phyloP scores from a whole-genome alignment of 1,140 invertebrate species.

The Maconellicoccus hirsutus region DNA sequence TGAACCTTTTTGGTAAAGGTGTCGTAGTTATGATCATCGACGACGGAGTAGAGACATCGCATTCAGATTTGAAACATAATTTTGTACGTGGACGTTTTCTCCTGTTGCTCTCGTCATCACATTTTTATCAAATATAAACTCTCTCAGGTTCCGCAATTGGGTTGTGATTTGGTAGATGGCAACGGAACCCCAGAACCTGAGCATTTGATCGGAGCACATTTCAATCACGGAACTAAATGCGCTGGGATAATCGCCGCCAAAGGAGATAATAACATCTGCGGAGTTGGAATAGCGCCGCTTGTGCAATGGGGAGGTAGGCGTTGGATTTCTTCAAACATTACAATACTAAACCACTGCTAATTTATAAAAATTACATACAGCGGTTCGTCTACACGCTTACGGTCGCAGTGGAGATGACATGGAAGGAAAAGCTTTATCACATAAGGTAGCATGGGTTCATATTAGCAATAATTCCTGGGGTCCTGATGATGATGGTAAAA shows the following conservation, averaged over 20 bases:
- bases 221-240: slow-evolving; percentile 70
- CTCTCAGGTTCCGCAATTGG: slow-evolving; percentile 64
- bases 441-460: slow-evolving; percentile 53
- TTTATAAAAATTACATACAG: no score
- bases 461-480: slow-evolving; percentile 91
- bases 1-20: slow-evolving; percentile 63
- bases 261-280: slow-evolving; percentile 72
- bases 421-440: slow-evolving; percentile 64
- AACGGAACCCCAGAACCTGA: slow-evolving; percentile 61
- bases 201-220: slow-evolving; percentile 44
- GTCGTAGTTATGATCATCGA: slow-evolving; percentile 75
- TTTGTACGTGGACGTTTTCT: slow-evolving; percentile 51
- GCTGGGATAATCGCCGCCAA: slow-evolving; percentile 76
- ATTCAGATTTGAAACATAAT: slow-evolving; percentile 63
- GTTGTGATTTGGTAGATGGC: slow-evolving; percentile 69
- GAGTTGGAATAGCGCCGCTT: slow-evolving; percentile 72
- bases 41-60: slow-evolving; percentile 70
- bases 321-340: slow-evolving; percentile 45
- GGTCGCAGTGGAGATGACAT: slow-evolving; percentile 61
- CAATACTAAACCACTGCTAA: slow-evolving; percentile 74
- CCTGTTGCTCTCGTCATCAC: neutral
- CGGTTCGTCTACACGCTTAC: neutral
- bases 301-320: slow-evolving; percentile 57
- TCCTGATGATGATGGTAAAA: slow-evolving; percentile 73
- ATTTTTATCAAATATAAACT: neutral